Evolutionary conservation across 2,888 invertebrate genomes (phyloP).

Genomic region (Apotomis capreana): DNA sequence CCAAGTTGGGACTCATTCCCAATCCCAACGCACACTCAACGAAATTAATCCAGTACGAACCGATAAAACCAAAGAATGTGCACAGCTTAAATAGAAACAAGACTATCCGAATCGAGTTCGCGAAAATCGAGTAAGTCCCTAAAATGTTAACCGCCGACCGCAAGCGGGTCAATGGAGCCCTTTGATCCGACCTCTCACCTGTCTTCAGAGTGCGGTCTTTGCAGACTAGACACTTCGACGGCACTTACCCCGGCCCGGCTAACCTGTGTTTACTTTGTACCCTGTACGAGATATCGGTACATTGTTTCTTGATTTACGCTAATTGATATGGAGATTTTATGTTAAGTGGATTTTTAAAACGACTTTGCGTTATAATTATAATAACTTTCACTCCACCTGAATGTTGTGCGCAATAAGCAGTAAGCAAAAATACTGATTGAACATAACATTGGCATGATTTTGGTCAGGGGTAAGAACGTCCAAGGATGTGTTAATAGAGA

Average conservation of each 20-base stretch:
- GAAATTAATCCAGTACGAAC: too few species aligned
- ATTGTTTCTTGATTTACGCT: constrained; percentile 12
- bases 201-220: constrained; percentile 70
- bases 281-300: constrained; percentile 28
- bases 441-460: too few species aligned
- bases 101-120: constrained; percentile 20
- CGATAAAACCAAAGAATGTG: too few species aligned
- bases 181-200: constrained; percentile 77
- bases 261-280: constrained; percentile 64
- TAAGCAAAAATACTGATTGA: too few species aligned
- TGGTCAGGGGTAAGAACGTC: too few species aligned
- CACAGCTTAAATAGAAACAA: background rate
- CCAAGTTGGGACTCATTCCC: too few species aligned
- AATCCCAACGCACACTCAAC: too few species aligned
- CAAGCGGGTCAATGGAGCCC: constrained; percentile 77
- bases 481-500: too few species aligned
- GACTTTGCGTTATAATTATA: background rate
- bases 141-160: constrained; percentile 55
- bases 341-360: background rate
- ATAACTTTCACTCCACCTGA: too few species aligned
- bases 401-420: too few species aligned
- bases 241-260: constrained; percentile 58
- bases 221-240: constrained; percentile 70
- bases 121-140: constrained; percentile 18
- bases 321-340: background rate